phyloP scores from a whole-genome alignment of 2,888 invertebrate species.

The Tachina grossa region DNA sequence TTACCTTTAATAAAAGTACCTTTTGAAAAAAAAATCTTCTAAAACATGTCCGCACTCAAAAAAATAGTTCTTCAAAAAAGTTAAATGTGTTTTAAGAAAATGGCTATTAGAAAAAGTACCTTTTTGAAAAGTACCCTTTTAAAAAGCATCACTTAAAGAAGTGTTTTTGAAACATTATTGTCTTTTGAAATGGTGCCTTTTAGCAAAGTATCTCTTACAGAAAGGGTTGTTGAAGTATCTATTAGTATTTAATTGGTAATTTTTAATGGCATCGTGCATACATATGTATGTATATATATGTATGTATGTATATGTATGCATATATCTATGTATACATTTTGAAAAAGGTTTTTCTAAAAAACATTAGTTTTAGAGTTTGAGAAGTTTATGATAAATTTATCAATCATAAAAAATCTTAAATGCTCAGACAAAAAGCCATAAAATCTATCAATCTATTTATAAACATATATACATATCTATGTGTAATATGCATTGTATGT shows the following conservation, averaged over 20 bases:
- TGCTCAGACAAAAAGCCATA: background rate
- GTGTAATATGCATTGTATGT: too few species aligned
- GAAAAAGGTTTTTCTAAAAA: background rate
- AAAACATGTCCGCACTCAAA: too few species aligned
- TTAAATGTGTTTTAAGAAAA: too few species aligned
- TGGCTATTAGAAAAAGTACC: too few species aligned
- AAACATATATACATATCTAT: background rate
- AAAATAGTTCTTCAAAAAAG: too few species aligned
- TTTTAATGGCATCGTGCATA: background rate
- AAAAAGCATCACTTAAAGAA: too few species aligned
- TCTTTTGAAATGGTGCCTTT: too few species aligned
- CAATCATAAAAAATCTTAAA: constrained; percentile 12
- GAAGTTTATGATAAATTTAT: constrained; percentile 22
- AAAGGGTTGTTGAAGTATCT: background rate
- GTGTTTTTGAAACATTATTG: too few species aligned
- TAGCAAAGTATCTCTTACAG: background rate
- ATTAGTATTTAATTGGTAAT: background rate
- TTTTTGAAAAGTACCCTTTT: too few species aligned
- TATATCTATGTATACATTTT: background rate
- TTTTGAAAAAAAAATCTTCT: too few species aligned
- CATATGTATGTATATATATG: background rate
- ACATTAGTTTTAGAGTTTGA: background rate
- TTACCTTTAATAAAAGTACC: too few species aligned
- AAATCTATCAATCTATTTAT: background rate
- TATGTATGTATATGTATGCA: background rate